Conservation (phyloP, 2,113 vertebrate genomes). For the Dipodomys merriami region DNA sequence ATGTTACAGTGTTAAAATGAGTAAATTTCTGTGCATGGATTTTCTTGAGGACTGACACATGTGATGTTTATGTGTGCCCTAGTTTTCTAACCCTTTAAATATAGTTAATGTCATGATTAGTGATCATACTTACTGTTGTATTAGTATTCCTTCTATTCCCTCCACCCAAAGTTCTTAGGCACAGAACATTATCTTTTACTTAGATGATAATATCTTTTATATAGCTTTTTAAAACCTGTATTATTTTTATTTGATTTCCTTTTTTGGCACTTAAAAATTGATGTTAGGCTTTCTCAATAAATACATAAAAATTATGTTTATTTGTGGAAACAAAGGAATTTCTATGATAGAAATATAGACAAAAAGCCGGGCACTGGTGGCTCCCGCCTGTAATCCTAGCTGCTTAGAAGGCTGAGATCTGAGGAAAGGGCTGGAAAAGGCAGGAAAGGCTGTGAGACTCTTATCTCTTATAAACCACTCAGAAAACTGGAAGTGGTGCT, state of each 20-base stretch:
- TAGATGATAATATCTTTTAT: neutral
- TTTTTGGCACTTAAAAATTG: slow-evolving; percentile 27
- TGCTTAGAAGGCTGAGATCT: too few relatives aligned
- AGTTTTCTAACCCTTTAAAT: slow-evolving; percentile 39
- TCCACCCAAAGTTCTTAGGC: neutral
- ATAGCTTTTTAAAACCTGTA: neutral
- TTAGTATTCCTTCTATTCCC: neutral
- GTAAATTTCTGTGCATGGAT: neutral
- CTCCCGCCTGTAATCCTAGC: too few relatives aligned
- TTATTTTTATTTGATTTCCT: slow-evolving; percentile 3
- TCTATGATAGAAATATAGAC: slow-evolving; percentile 6
- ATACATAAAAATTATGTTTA: slow-evolving; percentile 14
- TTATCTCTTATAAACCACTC: too few relatives aligned
- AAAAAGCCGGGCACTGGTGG: neutral
- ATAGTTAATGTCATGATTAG: neutral
- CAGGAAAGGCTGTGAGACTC: too few relatives aligned
- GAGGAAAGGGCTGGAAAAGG: too few relatives aligned
- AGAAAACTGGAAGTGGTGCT: too few relatives aligned
- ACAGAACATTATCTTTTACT: neutral
- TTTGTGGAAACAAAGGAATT: slow-evolving; percentile 27
- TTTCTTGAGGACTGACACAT: slow-evolving; percentile 30
- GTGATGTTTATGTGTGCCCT: neutral
- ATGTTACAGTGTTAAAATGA: slow-evolving; percentile 18
- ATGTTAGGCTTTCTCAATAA: slow-evolving; percentile 46
- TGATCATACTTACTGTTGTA: neutral